Evolutionary conservation across 2,888 invertebrate species (phyloP).

Genomic region (Rotaria sp.): DNA sequence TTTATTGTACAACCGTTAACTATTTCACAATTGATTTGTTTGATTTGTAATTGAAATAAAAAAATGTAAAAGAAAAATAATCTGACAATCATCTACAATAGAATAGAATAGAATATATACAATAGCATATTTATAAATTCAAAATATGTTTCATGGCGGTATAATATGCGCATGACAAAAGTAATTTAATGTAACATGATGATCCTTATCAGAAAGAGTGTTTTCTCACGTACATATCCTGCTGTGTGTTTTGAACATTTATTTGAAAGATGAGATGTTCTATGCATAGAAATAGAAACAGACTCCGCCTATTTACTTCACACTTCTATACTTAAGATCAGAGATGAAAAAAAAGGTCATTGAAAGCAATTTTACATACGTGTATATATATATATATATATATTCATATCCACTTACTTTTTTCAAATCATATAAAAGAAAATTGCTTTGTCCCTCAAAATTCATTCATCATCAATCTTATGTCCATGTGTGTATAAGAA

Average conservation of each 20-base stretch:
- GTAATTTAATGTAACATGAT: conserved; percentile 11
- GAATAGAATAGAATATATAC: background rate
- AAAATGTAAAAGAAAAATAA: background rate
- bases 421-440: background rate
- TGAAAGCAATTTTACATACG: background rate
- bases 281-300: background rate
- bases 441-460: background rate
- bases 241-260: background rate
- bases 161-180: background rate
- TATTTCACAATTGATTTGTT: background rate
- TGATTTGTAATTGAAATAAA: background rate
- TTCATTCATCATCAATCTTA: background rate
- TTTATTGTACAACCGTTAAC: background rate
- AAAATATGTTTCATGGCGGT: background rate
- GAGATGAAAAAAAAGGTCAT: background rate
- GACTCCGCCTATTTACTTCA: background rate
- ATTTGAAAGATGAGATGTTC: conserved; percentile 14
- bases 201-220: conserved; percentile 9
- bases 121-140: background rate
- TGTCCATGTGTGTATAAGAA: background rate
- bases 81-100: background rate
- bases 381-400: no score
- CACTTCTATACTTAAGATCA: background rate
- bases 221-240: conserved; percentile 7
- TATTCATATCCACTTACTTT: background rate